Conservation (phyloP, 2,888 invertebrate genomes). For the Hirudinaria manillensis region DNA sequence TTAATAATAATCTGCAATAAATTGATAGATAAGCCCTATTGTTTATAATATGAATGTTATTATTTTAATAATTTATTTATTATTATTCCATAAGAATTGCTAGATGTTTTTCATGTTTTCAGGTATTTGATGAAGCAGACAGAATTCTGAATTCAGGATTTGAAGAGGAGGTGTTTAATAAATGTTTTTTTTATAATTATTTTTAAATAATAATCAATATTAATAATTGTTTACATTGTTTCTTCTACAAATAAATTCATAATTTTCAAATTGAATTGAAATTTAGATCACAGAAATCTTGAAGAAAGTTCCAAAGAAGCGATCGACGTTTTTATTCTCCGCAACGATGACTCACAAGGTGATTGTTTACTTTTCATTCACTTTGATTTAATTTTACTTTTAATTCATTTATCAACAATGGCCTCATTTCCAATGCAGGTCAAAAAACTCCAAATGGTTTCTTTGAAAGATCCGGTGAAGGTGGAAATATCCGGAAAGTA, state of each 20-base stretch:
- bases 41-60: neutral
- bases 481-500: constrained; percentile 92
- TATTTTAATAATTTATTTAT: neutral
- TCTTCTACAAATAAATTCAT: neutral
- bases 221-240: too few species aligned
- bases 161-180: constrained; percentile 72
- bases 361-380: neutral
- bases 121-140: constrained; percentile 91
- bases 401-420: too few species aligned
- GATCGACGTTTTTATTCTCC: constrained; percentile 87
- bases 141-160: constrained; percentile 98
- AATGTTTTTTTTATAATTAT: neutral
- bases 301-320: constrained; percentile 80
- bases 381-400: neutral
- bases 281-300: constrained; percentile 84
- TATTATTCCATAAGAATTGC: neutral
- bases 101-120: neutral
- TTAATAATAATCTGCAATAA: too few species aligned
- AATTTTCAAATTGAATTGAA: neutral
- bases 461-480: constrained; percentile 84
- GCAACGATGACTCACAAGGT: constrained; percentile 90
- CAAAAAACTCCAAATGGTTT: constrained; percentile 89
- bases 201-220: neutral
- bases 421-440: constrained; percentile 44
- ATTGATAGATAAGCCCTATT: too few species aligned